phyloP scores from a whole-genome alignment of 2,888 invertebrate species.

The Bibio marci region DNA sequence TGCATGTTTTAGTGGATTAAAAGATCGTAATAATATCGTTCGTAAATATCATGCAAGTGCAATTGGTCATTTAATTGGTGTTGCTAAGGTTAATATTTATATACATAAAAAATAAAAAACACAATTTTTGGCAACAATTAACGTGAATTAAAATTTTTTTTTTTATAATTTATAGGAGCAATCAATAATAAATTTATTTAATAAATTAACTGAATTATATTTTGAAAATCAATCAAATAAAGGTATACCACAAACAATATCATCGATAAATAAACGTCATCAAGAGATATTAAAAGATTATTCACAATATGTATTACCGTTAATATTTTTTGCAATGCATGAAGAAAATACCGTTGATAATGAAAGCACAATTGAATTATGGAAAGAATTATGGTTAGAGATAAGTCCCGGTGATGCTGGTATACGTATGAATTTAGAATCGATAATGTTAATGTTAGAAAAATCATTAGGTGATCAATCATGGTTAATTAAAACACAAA shows the following conservation, averaged over 20 bases:
- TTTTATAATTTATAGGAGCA: constrained; percentile 22
- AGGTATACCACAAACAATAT: constrained; percentile 56
- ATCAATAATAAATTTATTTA: constrained; percentile 39
- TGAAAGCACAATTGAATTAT: constrained; percentile 46
- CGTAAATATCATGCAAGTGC: constrained; percentile 71
- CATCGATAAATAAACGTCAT: constrained; percentile 66
- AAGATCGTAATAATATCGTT: constrained; percentile 68
- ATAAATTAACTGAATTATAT: constrained; percentile 37
- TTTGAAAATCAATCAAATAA: constrained; percentile 57
- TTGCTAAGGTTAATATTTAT: constrained; percentile 48
- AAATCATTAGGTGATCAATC: constrained; percentile 61
- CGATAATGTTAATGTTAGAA: constrained; percentile 53
- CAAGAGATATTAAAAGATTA: constrained; percentile 68
- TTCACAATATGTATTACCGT: constrained; percentile 54
- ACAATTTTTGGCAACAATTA: neutral
- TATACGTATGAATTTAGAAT: constrained; percentile 54
- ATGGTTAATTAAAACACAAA: constrained; percentile 79
- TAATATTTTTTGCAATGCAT: constrained; percentile 85
- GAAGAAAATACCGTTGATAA: constrained; percentile 49
- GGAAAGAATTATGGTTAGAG: constrained; percentile 81
- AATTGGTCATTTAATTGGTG: constrained; percentile 66
- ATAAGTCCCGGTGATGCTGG: constrained; percentile 79
- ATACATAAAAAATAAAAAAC: no score
- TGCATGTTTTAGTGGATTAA: constrained; percentile 48
- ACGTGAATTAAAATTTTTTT: neutral